A percentile compares a stretch with the other conserved stretches of the same genome.
Conservation (phyloP, 2,797 vertebrate species). For the Hemitrygon akajei region DNA sequence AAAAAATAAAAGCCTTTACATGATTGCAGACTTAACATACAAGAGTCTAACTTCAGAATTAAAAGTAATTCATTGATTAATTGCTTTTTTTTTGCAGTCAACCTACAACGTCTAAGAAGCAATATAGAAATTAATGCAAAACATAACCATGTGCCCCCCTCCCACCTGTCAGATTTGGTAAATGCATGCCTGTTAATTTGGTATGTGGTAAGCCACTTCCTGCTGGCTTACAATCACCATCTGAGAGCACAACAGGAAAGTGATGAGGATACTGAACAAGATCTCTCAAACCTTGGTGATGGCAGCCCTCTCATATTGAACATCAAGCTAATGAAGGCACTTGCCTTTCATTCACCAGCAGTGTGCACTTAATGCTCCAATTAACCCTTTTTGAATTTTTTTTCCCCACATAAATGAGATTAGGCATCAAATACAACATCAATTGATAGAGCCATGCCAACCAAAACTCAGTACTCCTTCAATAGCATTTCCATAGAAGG, state of each 20-base stretch:
- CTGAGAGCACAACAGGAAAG: neutral
- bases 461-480: neutral
- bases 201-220: no score
- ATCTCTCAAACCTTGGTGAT: neutral
- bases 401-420: neutral
- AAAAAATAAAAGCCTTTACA: slow-evolving; percentile 16
- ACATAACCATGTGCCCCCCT: no score
- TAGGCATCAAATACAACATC: neutral
- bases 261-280: neutral
- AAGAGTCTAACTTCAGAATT: slow-evolving; percentile 6
- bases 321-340: neutral
- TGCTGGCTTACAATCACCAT: neutral
- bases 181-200: neutral
- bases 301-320: neutral
- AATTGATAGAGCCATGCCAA: neutral
- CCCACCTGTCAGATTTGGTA: neutral
- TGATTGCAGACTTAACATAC: neutral
- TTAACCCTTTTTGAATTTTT: neutral
- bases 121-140: neutral
- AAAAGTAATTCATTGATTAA: slow-evolving; percentile 10
- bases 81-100: slow-evolving; percentile 15
- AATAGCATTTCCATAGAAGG: neutral
- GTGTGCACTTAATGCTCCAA: neutral
- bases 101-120: slow-evolving; percentile 4
- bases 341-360: neutral